Percentiles rank a stretch among this genome's conserved stretches.
These are phyloP conservation scores for Caenorhabditis sulstoni DNA, from an alignment of 2,888 invertebrate genomes.

Conservation along the genomic window DNA sequence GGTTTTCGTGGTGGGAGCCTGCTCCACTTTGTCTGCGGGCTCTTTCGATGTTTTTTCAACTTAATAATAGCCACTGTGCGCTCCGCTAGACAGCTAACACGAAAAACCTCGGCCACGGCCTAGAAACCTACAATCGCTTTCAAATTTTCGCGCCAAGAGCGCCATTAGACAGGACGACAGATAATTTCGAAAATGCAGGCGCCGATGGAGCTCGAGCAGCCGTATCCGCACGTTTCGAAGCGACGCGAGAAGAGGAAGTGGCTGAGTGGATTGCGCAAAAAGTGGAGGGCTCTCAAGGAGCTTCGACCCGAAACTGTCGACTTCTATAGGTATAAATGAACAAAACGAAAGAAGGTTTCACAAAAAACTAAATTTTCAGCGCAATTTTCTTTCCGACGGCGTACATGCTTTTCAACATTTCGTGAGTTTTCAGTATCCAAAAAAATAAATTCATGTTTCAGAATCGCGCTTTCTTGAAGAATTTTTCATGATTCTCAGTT, in stretches of 20 bases:
- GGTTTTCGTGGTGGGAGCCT: no score
- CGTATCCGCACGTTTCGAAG: slow-evolving; percentile 56
- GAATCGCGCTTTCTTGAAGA: no score
- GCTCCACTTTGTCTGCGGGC: no score
- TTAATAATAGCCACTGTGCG: no score
- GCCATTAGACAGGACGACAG: no score
- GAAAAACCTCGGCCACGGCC: no score
- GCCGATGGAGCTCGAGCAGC: slow-evolving; percentile 46
- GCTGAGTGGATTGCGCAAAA: slow-evolving; percentile 55
- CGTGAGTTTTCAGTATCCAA: slow-evolving; percentile 67
- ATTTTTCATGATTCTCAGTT: no score
- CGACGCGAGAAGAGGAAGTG: slow-evolving; percentile 51
- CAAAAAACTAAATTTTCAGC: slow-evolving; percentile 58
- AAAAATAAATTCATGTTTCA: no score
- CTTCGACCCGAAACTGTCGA: slow-evolving; percentile 78
- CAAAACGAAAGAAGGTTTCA: neutral
- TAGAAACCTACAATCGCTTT: neutral
- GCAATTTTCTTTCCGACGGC: slow-evolving; percentile 79
- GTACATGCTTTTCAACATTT: slow-evolving; percentile 79
- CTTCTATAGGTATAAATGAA: slow-evolving; percentile 72
- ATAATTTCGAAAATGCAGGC: no score
- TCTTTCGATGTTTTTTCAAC: no score
- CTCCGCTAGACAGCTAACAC: no score
- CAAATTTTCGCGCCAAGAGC: no score
- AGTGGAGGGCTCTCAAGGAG: slow-evolving; percentile 63